These are phyloP conservation scores for Pitangus sulphuratus DNA, from an alignment of 2,797 vertebrate species.

Conservation along the genomic window DNA sequence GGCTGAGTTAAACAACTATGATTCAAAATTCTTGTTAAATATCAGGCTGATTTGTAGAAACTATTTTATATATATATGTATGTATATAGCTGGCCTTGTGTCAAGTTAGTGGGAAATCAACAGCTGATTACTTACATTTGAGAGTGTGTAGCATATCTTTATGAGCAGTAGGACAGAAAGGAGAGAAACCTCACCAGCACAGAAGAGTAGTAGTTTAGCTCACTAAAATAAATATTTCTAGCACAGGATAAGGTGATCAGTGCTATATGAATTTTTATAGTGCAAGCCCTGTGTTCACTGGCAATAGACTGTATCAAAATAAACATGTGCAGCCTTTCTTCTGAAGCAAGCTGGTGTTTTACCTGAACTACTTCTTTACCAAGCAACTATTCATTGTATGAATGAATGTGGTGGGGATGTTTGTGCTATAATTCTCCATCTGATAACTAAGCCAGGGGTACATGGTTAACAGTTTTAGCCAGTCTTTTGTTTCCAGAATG, in stretches of 20 bases:
- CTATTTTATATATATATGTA: background rate
- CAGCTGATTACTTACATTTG: background rate
- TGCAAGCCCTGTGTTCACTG: slow-evolving; percentile 1
- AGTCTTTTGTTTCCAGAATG: background rate
- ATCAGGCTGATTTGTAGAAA: background rate
- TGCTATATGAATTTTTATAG: slow-evolving; percentile 25
- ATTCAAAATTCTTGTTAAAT: background rate
- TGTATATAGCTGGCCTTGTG: background rate
- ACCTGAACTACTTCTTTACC: slow-evolving; percentile 19
- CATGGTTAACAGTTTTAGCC: background rate
- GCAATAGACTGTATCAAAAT: slow-evolving; percentile 40
- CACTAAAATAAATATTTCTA: background rate
- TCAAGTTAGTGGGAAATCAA: background rate
- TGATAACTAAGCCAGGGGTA: background rate
- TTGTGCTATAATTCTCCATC: background rate
- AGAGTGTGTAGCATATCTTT: background rate
- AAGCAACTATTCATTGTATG: background rate
- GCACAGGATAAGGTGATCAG: background rate
- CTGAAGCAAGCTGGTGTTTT: background rate
- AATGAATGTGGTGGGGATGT: background rate
- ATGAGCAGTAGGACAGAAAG: background rate
- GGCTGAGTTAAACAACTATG: background rate
- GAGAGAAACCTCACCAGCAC: background rate
- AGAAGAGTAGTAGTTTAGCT: background rate
- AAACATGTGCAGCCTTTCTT: slow-evolving; percentile 55